Conservation (phyloP, 2,113 vertebrate genomes). For the Antigone vipio region DNA sequence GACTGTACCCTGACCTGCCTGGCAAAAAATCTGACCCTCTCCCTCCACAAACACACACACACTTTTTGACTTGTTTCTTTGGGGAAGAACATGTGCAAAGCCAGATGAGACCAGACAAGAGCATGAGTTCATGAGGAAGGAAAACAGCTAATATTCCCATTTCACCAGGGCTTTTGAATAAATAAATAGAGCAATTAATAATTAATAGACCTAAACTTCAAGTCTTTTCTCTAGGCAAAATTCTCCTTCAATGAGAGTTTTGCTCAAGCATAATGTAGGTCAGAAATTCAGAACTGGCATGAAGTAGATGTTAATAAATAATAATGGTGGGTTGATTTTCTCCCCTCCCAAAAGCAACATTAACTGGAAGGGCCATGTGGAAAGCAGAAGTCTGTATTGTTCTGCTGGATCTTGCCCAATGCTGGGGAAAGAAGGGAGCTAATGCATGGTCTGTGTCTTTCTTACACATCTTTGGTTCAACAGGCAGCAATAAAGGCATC, state of each 20-base stretch:
- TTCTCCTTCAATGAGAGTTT: not conserved
- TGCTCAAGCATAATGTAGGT: slow-evolving; percentile 35
- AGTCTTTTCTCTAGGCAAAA: slow-evolving; percentile 7
- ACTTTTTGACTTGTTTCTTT: not conserved
- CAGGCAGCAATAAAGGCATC: not conserved
- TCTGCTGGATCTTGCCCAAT: not conserved
- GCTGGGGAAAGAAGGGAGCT: not conserved
- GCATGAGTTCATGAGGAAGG: not conserved
- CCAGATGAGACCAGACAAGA: not conserved
- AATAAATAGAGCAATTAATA: slow-evolving; percentile 50
- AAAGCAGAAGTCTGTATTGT: not conserved
- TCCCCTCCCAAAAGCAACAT: not conserved
- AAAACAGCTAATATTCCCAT: slow-evolving; percentile 40
- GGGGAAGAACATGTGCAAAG: not conserved
- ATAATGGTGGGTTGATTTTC: not conserved
- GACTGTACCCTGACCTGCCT: not conserved
- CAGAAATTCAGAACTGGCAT: not conserved
- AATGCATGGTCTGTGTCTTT: not conserved
- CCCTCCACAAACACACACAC: not conserved
- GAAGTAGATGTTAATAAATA: not conserved
- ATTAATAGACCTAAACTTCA: slow-evolving; percentile 41
- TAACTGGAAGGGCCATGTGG: not conserved
- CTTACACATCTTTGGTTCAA: not conserved
- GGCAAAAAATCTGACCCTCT: not conserved
- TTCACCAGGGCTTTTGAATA: slow-evolving; percentile 36